Evolutionary conservation across 2,113 vertebrate genomes (phyloP).

Genomic region (Sinocyclocheilus anshuiensis): DNA sequence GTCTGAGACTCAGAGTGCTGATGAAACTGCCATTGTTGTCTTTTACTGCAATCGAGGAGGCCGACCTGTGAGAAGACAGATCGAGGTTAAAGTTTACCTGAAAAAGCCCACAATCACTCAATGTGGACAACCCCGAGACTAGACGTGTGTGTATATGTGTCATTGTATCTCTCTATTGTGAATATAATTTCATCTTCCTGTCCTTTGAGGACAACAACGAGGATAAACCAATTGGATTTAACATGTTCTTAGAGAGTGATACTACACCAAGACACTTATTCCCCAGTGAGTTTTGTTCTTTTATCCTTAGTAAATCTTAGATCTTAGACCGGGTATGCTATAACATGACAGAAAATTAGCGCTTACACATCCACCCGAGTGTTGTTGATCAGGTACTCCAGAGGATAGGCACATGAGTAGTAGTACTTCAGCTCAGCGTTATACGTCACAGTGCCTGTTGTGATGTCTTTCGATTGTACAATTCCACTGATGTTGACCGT

Average conservation of each 20-base stretch:
- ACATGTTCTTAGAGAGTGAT: neutral
- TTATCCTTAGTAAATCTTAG: neutral
- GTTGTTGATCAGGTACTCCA: slow-evolving; percentile 77
- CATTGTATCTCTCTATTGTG: neutral
- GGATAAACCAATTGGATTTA: neutral
- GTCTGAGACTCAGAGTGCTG: slow-evolving; percentile 69
- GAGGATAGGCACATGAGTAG: slow-evolving; percentile 75
- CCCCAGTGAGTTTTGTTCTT: neutral
- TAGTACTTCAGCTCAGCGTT: slow-evolving; percentile 72
- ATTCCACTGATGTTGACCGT: slow-evolving; percentile 68
- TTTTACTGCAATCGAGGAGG: slow-evolving; percentile 71
- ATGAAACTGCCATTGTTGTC: slow-evolving; percentile 78
- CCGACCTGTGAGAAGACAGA: slow-evolving; percentile 57
- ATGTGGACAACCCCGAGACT: neutral
- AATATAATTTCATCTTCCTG: neutral
- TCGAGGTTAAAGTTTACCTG: neutral
- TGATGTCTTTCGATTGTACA: slow-evolving; percentile 66
- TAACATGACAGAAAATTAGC: neutral
- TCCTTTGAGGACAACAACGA: neutral
- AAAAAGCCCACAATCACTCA: neutral
- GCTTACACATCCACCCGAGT: slow-evolving; percentile 73
- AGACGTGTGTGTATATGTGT: neutral
- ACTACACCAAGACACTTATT: neutral
- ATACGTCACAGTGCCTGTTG: slow-evolving; percentile 66
- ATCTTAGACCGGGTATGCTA: neutral